Percentiles rank a stretch among this genome's conserved stretches.
These are phyloP conservation scores for Acanthopagrus latus DNA, from an alignment of 2,797 vertebrate genomes.

Conservation along the genomic window DNA sequence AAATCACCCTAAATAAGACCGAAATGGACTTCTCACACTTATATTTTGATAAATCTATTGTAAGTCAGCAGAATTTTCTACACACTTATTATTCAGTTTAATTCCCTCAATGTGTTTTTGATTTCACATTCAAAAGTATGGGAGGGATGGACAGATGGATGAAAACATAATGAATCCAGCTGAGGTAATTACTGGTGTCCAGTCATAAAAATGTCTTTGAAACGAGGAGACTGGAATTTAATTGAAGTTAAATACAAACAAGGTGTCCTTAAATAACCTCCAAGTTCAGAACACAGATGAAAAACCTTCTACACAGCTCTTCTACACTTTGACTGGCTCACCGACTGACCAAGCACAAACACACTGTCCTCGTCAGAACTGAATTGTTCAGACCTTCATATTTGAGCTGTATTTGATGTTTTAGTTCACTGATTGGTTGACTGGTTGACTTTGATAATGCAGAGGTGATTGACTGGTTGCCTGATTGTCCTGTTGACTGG, in stretches of 20 bases:
- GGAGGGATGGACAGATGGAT: no score
- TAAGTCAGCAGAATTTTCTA: not conserved
- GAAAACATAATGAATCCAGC: no score
- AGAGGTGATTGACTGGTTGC: not conserved
- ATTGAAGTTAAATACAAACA: not conserved
- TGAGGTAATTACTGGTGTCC: no score
- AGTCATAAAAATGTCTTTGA: not conserved
- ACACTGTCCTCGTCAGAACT: not conserved
- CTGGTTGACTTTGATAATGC: not conserved
- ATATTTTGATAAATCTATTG: not conserved
- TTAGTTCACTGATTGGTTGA: not conserved
- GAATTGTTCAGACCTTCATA: conserved; percentile 2
- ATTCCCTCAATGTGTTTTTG: no score
- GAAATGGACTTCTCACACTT: not conserved
- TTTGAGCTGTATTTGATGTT: not conserved
- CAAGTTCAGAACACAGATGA: not conserved
- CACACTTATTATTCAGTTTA: no score
- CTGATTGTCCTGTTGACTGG: not conserved
- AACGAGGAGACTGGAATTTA: not conserved
- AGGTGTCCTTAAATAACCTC: not conserved
- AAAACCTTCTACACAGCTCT: conserved; percentile 5
- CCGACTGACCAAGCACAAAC: not conserved
- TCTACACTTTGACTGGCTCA: not conserved
- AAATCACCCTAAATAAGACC: not conserved
- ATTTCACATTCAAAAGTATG: no score